These are phyloP conservation scores for Sphenodon punctatus DNA, from an alignment of 2,797 vertebrate species.

Conservation along the genomic window DNA sequence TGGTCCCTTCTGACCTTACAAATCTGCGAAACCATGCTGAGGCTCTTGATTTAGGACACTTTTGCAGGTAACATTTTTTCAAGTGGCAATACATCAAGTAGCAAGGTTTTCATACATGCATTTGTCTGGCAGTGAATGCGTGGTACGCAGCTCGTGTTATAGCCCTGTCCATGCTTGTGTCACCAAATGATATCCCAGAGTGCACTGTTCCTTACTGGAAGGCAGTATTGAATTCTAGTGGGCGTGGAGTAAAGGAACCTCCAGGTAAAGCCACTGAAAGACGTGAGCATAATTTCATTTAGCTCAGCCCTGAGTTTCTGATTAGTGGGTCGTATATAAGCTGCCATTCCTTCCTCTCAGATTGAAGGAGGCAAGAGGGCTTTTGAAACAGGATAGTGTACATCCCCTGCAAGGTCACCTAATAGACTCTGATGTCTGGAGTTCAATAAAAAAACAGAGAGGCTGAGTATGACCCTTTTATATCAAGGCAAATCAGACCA, in stretches of 20 bases:
- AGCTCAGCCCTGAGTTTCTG: background rate
- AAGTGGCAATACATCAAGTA: too few relatives aligned
- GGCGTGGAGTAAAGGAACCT: background rate
- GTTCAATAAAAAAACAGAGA: background rate
- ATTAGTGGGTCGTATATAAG: background rate
- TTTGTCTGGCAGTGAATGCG: too few relatives aligned
- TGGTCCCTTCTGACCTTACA: too few relatives aligned
- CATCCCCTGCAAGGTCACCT: background rate
- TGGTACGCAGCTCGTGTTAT: too few relatives aligned
- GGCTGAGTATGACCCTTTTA: background rate
- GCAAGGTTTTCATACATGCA: too few relatives aligned
- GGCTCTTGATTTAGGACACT: too few relatives aligned
- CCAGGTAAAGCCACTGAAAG: background rate
- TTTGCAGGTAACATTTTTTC: too few relatives aligned
- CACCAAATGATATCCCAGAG: too few relatives aligned
- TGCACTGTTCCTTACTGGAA: too few relatives aligned
- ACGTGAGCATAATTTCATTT: background rate
- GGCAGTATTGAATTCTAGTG: background rate
- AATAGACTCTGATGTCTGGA: background rate
- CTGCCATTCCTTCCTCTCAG: background rate
- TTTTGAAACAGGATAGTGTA: slow-evolving; percentile 6
- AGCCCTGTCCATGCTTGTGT: too few relatives aligned
- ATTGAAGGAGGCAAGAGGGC: background rate
- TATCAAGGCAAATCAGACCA: background rate
- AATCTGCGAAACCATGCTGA: too few relatives aligned